phyloP scores from a whole-genome alignment of 2,888 invertebrate genomes.

The Amphipyra tragopoginis region DNA sequence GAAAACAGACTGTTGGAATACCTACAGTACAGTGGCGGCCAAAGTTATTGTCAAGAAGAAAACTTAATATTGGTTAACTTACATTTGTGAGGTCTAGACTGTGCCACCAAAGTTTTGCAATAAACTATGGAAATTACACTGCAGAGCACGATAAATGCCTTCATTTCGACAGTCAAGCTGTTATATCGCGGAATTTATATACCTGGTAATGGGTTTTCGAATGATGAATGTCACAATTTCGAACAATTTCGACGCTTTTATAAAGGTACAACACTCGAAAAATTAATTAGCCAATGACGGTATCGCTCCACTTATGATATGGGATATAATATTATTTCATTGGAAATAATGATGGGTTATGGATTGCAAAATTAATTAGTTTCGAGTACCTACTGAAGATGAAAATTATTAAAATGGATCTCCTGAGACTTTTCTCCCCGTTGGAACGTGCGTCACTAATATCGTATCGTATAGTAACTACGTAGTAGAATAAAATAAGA shows the following conservation, averaged over 20 bases:
- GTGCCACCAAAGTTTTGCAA: constrained; percentile 65
- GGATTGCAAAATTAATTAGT: constrained; percentile 26
- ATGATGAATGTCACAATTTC: constrained; percentile 50
- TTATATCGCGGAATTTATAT: constrained; percentile 53
- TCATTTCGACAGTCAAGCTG: constrained; percentile 64
- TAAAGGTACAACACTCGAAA: constrained; percentile 58
- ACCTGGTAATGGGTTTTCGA: constrained; percentile 50
- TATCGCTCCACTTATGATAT: constrained; percentile 59
- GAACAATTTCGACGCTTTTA: constrained; percentile 60
- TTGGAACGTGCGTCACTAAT: too few relatives aligned
- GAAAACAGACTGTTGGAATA: too few relatives aligned
- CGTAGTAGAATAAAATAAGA: too few relatives aligned
- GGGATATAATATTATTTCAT: constrained; percentile 52
- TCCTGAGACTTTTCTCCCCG: too few relatives aligned
- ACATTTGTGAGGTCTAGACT: constrained; percentile 55
- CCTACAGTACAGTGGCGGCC: constrained; percentile 1
- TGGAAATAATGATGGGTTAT: constrained; percentile 31
- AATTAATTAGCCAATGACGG: constrained; percentile 61
- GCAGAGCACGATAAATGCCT: constrained; percentile 67
- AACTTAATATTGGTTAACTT: constrained; percentile 24
- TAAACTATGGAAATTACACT: constrained; percentile 68
- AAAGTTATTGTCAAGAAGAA: constrained; percentile 22
- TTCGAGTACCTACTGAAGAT: background rate
- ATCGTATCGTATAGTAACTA: too few relatives aligned
- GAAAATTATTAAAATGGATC: too few relatives aligned